phyloP scores from a whole-genome alignment of 2,797 vertebrate species.

The Aselliscus stoliczkanus region DNA sequence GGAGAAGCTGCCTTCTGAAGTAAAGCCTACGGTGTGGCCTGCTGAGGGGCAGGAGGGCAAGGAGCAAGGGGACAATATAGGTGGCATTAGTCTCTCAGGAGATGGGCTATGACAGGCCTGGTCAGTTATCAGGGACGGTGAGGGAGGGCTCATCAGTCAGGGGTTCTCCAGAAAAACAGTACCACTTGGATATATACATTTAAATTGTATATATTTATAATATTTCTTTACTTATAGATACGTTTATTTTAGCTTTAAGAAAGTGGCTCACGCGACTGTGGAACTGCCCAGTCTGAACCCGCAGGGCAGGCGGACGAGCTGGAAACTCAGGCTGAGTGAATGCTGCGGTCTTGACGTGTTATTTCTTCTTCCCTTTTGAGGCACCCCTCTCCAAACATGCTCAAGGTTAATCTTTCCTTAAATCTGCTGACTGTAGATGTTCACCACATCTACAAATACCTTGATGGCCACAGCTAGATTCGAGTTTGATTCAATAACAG shows the following conservation, averaged over 20 bases:
- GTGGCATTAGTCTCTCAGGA: neutral
- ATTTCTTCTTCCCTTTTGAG: neutral
- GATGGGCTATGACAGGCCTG: neutral
- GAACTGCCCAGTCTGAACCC: neutral
- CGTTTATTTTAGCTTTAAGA: neutral
- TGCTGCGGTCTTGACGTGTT: neutral
- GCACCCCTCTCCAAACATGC: too few species aligned
- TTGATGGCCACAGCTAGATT: neutral
- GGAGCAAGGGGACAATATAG: neutral
- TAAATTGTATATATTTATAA: neutral
- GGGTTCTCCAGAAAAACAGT: neutral
- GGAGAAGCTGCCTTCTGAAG: neutral
- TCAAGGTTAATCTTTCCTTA: neutral
- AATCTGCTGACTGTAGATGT: neutral
- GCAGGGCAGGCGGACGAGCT: neutral
- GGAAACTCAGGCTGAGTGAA: neutral
- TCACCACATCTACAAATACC: neutral
- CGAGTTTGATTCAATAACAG: neutral
- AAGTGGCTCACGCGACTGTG: neutral
- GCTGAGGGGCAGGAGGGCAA: neutral
- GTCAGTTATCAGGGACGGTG: neutral
- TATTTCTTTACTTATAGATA: neutral
- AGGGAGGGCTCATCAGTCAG: neutral
- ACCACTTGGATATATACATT: neutral
- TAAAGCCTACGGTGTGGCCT: neutral